Conservation (phyloP, 2,888 invertebrate species). For the Diadromus collaris region DNA sequence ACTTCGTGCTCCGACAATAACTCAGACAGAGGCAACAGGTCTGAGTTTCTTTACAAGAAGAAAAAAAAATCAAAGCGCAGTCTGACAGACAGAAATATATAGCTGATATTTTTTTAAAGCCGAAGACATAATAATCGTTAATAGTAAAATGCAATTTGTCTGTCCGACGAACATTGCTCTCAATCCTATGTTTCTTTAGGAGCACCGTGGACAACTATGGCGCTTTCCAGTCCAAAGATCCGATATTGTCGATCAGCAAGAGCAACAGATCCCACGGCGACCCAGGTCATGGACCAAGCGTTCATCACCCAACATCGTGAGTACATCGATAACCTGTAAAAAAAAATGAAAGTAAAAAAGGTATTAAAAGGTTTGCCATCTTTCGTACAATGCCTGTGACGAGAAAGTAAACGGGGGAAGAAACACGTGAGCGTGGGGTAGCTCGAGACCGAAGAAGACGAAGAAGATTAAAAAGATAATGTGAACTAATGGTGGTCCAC, state of each 20-base stretch:
- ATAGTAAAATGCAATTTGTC: slow-evolving; percentile 3
- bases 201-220: slow-evolving; percentile 77
- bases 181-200: slow-evolving; percentile 44
- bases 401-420: background rate
- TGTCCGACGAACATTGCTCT: slow-evolving; percentile 2
- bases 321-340: slow-evolving; percentile 71
- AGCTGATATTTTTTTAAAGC: background rate
- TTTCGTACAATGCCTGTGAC: background rate
- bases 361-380: background rate
- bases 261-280: slow-evolving; percentile 74
- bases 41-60: background rate
- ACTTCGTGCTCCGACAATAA: background rate
- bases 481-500: slow-evolving; percentile 19
- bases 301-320: slow-evolving; percentile 86
- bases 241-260: slow-evolving; percentile 80
- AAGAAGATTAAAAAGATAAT: slow-evolving; percentile 29
- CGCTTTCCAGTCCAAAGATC: slow-evolving; percentile 81
- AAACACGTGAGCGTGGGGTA: slow-evolving; percentile 6
- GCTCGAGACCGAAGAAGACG: background rate
- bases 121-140: background rate
- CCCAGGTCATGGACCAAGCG: slow-evolving; percentile 79
- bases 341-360: background rate
- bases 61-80: background rate
- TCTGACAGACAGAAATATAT: background rate
- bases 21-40: background rate